Base-by-base conservation (phyloP, 53 echinoderm and acorn worm species). In the Temnopleurus reevesii region DNA sequence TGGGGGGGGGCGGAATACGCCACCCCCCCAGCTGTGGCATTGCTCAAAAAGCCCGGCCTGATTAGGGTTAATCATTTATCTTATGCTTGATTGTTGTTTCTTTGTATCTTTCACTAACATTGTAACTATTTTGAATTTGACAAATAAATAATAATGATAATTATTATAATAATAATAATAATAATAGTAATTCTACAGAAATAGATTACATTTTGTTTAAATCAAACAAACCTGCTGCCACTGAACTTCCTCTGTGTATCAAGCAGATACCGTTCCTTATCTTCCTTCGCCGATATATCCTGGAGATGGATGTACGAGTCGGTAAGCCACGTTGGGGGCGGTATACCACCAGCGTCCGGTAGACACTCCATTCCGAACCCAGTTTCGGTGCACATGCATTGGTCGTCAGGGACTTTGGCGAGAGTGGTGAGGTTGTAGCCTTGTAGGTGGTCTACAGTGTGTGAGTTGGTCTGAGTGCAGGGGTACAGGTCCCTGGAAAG, bases 221-320 rank as follows among this genome's bases (percentile, higher is more conserved):
- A n/a, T n/a, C n/a, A n/a, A n/a, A n/a, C n/a, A n/a, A n/a, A n/a
- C 96, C 96, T 92, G 17, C 60, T 83, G 29, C 57, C 66, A 45
- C 84, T 65, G 65, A 81, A 96, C 29, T 82, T 46, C 12, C 17
- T 21, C 19, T 89, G 86, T 0, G 95, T 93, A 31, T 89, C 85
- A 29, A 95, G 8, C 49, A 96, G 83, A 76, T 96, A 96, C 17
- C 90, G 30, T 25, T 64, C 82, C 27, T 92, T 81, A 13, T 96
- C 95, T 38, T 45, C 55, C 87, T 96, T 96, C 47, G 91, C 38
- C 55, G 92, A 91, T 45, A 93, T 44, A 81, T 96, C 93, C 46
- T 92, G 95, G 21, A 96, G 93, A 8, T 76, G 59, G 38, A 83
- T 81, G 1, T 89, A 65, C 4, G 95, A 91, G 53, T 96, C 95